These are phyloP conservation scores for Drosophila mimica DNA, from an alignment of 2,888 invertebrate genomes.

Conservation along the genomic window DNA sequence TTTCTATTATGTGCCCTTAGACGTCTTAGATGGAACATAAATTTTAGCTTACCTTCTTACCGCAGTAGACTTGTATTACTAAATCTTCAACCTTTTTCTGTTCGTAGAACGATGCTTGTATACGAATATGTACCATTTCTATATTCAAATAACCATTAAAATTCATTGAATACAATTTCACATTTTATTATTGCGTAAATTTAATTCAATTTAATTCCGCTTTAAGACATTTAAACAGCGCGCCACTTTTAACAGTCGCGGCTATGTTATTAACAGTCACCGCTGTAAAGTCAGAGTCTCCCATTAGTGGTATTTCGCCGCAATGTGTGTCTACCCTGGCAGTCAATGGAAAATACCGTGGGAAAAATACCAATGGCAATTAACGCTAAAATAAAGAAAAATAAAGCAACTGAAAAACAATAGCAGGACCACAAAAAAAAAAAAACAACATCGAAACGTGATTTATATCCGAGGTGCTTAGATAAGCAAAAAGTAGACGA, in stretches of 20 bases:
- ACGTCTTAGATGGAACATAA: too few species aligned
- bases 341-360: slow-evolving; percentile 47
- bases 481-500: not conserved
- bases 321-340: slow-evolving; percentile 24
- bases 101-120: not conserved
- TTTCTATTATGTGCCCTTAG: too few species aligned
- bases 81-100: too few species aligned
- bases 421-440: slow-evolving; percentile 49
- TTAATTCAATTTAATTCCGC: not conserved
- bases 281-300: not conserved
- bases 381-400: slow-evolving; percentile 57
- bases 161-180: not conserved
- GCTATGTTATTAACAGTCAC: not conserved
- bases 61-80: too few species aligned
- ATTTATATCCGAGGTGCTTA: slow-evolving; percentile 32
- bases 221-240: slow-evolving; percentile 12
- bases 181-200: not conserved
- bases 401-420: slow-evolving; percentile 49
- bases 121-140: slow-evolving; percentile 12
- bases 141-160: not conserved
- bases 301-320: not conserved
- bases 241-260: slow-evolving; percentile 13
- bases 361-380: slow-evolving; percentile 62
- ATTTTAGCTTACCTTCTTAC: too few species aligned
- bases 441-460: slow-evolving; percentile 44